Evolutionary conservation across 1,140 invertebrate genomes (phyloP), one percentile per base, ranked within the genome.

Genomic region (Sarcophaga bullata): DNA sequence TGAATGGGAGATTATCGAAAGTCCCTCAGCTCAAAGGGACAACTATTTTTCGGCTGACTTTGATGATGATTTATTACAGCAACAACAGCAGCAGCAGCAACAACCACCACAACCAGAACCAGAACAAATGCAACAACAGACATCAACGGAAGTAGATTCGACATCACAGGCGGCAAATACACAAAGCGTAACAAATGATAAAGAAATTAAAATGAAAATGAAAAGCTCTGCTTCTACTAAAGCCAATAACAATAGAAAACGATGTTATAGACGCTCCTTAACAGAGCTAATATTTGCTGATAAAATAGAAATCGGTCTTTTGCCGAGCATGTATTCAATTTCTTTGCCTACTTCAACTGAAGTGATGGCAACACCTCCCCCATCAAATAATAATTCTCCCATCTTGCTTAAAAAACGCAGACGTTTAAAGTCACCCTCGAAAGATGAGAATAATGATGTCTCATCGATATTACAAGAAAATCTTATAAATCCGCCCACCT

Each of bases 21-120:
- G 86, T 85, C 88, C 88, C n/a, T 37, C 72, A n/a, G 83, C 49
- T 58, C 83, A 84, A 6, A 50, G 37, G 3, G 78, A 83, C 17
- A 90, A 90, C 10, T 90, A 84, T 62, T 90, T 90, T 47, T 88
- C 86, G 0, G 88, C 83, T 0, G 88, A 90, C 62, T 90, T 90
- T 58, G 88, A 90, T 49, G 88, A 89, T 50, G 88, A 90, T 73
- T 73, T 90, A 19, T 73, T 89, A 17, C 85, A 86, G 47, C 80
- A 80, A 68, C 80, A 83, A 19, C 62, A 13, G 15, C 17, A 3
- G 50, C 80, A 72, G 68, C 80, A 83, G 47, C 62, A 7, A 13
- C 62, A 68, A 19, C 11, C 1, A 58, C 54, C 25, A 76, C 73
- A 76, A 76, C n/a, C 25, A 37, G 25, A 37, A 37, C 4, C 25